Conservation (phyloP, 2,797 vertebrate genomes). For the Pantherophis alleghaniensis region DNA sequence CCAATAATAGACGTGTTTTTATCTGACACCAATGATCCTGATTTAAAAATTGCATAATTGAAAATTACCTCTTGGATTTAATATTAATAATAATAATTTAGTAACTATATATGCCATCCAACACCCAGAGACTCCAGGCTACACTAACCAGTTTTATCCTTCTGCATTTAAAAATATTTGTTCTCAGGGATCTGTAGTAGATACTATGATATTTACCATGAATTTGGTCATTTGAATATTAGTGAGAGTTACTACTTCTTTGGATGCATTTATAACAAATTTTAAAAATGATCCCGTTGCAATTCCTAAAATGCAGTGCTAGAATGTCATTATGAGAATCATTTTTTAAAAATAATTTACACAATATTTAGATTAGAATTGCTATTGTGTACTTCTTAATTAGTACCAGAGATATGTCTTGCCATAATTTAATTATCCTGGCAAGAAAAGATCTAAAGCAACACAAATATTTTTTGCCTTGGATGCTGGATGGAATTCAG, state of each 20-base stretch:
- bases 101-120: not conserved
- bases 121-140: not conserved
- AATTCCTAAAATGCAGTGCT: not conserved
- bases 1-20: slow-evolving; percentile 39
- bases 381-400: not conserved
- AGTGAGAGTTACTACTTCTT: not conserved
- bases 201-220: not conserved
- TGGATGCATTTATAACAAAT: not conserved
- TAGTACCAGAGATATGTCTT: not conserved
- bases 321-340: not conserved
- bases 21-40: slow-evolving; percentile 36
- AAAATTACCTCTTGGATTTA: not conserved
- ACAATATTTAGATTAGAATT: not conserved
- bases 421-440: not conserved
- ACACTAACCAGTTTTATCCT: not conserved
- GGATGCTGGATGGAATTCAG: not conserved
- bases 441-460: not conserved
- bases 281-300: not conserved
- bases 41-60: not conserved
- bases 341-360: not conserved
- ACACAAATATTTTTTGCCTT: not conserved
- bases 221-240: not conserved
- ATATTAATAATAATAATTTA: not conserved
- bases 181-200: not conserved
- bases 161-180: not conserved